phyloP scores from a whole-genome alignment of 2,888 invertebrate genomes.

The Sinodicranocentrus sp. region DNA sequence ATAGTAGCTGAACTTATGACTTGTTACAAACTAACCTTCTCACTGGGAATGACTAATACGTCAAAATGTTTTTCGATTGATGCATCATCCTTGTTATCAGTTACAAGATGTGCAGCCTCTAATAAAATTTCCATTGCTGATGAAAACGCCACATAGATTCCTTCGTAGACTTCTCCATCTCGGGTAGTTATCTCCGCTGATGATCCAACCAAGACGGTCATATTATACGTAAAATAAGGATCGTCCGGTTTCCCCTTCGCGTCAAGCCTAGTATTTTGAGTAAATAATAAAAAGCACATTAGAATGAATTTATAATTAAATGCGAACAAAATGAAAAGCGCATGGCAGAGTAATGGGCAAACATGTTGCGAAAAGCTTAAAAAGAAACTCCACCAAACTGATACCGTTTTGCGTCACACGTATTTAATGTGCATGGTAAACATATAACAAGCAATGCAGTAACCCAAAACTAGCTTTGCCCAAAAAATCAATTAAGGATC shows the following conservation, averaged over 20 bases:
- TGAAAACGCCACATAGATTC: slow-evolving; percentile 74
- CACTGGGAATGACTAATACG: slow-evolving; percentile 75
- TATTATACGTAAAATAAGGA: slow-evolving; percentile 74
- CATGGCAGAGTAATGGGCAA: slow-evolving; percentile 13
- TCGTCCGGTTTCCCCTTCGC: slow-evolving; percentile 72
- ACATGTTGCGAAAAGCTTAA: neutral
- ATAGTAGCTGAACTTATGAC: no score
- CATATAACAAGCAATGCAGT: no score
- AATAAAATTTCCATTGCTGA: slow-evolving; percentile 73
- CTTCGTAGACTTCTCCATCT: slow-evolving; percentile 73
- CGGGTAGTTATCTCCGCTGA: slow-evolving; percentile 72
- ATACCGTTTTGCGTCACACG: no score
- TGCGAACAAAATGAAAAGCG: no score
- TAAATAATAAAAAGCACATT: no score
- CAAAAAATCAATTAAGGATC: neutral
- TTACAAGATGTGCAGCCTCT: slow-evolving; percentile 75
- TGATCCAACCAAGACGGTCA: slow-evolving; percentile 75
- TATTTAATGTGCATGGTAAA: no score
- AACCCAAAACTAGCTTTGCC: neutral
- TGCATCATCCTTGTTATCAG: slow-evolving; percentile 69
- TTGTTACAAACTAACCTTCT: slow-evolving; percentile 71
- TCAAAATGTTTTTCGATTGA: slow-evolving; percentile 75
- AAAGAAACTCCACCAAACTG: neutral
- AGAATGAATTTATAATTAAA: no score
- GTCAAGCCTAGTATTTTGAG: no score